phyloP scores from a whole-genome alignment of 2,888 invertebrate genomes.

The Ametastegia equiseti region DNA sequence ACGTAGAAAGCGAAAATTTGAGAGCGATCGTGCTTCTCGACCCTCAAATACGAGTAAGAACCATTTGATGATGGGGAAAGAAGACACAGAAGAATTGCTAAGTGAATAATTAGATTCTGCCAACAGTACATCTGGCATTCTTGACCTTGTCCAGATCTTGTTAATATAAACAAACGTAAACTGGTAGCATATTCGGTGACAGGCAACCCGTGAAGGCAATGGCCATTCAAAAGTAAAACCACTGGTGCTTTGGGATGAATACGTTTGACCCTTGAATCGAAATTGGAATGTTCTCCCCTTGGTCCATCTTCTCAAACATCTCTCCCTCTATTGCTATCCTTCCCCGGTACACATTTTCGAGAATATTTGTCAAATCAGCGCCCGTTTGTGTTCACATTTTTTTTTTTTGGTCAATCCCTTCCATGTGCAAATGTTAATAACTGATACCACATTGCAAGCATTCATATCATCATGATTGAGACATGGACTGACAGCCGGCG shows the following conservation, averaged over 20 bases:
- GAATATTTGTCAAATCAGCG: not conserved
- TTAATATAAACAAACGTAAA: not conserved
- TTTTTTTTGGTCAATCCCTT: not conserved
- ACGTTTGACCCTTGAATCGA: slow-evolving; percentile 34
- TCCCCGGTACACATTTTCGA: slow-evolving; percentile 10
- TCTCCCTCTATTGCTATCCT: too few relatives aligned
- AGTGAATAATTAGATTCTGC: not conserved
- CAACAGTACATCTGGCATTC: not conserved
- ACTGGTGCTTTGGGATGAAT: slow-evolving; percentile 12
- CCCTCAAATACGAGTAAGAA: not conserved
- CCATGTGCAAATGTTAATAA: not conserved
- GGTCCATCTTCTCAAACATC: not conserved
- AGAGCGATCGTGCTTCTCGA: not conserved
- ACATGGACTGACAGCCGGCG: not conserved
- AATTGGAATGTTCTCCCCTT: slow-evolving; percentile 11
- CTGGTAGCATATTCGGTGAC: not conserved
- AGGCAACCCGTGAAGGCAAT: not conserved
- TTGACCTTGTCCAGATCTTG: not conserved
- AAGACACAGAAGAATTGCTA: not conserved
- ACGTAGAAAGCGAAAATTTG: too few relatives aligned
- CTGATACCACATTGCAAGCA: not conserved
- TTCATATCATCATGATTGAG: not conserved
- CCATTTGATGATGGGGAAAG: not conserved
- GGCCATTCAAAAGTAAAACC: not conserved
- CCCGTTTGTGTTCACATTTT: not conserved